Conservation (phyloP, 2,797 vertebrate species). For the Sphenopsis melanotis region DNA sequence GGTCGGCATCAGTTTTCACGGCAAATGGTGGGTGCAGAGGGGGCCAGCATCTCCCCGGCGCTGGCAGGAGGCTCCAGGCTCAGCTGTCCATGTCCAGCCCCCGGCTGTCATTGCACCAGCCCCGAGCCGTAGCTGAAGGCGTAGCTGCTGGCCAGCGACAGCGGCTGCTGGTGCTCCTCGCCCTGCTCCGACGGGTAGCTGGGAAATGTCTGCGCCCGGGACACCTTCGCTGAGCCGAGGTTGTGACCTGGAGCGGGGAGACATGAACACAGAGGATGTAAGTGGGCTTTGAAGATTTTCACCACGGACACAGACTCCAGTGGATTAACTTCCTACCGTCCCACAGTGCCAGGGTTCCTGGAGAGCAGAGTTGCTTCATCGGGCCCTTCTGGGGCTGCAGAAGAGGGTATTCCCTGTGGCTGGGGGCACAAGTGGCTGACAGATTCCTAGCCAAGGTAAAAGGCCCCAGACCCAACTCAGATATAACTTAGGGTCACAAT, state of each 20-base stretch:
- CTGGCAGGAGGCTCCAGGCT: conserved; percentile 71
- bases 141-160: conserved; percentile 76
- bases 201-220: conserved; percentile 95
- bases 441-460: not conserved
- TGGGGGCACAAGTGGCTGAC: accelerated
- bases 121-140: conserved; percentile 85
- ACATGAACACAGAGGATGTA: not conserved
- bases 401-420: accelerated
- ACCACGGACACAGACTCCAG: accelerated
- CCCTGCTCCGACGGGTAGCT: conserved; percentile 86
- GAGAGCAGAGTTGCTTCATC: accelerated
- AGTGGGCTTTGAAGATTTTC: not conserved
- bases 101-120: conserved; percentile 86
- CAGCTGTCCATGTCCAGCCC: conserved; percentile 56
- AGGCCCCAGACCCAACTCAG: not conserved
- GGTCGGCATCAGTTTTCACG: conserved; percentile 36
- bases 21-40: conserved; percentile 49
- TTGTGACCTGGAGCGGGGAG: conserved; percentile 72
- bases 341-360: accelerated
- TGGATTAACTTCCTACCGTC: accelerated
- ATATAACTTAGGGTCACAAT: not conserved
- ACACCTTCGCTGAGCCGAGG: conserved; percentile 85
- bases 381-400: not conserved
- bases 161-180: conserved; percentile 75
- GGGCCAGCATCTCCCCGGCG: not conserved